Evolutionary conservation across 2,113 vertebrate genomes (phyloP), one percentile per base, ranked within the genome.

Genomic region (Menura novaehollandiae): DNA sequence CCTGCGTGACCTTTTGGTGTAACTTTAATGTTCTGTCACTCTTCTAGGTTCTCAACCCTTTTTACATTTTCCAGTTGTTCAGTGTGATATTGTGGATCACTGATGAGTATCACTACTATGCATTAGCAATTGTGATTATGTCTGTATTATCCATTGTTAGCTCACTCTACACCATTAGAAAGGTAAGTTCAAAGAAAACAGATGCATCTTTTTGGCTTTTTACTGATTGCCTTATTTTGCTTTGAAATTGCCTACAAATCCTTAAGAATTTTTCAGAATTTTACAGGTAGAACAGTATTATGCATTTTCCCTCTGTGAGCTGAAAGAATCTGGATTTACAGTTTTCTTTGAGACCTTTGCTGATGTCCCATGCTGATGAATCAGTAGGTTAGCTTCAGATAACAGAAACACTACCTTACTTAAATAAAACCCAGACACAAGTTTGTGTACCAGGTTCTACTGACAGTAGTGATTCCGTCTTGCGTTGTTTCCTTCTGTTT

Each of bases 1-100:
- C 26, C 27, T 8, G 1, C 51, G 27, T 77, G 35, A 52, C 49
- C n/a, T 82, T 69, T 53, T 88, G 80, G 13, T 82, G 26, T 95
- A 90, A 96, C 87, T 58, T 51, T 10, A 32, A 16, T 92, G 15
- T 96, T 85, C 39, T 90, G 23, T 93, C 26, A 12, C n/a, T 85
- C 44, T 95, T 91, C 95, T 88, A 99, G 99, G 99, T 99, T 97
- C 99, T 99, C 96, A 99, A 99, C 93, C 99, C 99, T 97, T 99
- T 99, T 97, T 99, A 99, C 99, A 98, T 99, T 98, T 99, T 99
- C 98, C 99, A 99, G 97, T 98, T 99, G 92, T 99, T 99, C 98
- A 99, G 99, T 98, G 98, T 99, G 97, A 98, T 99, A 97, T 97
- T 99, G 89, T 99, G 99, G 99, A 98, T 98, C 97, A 98, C 98